Percentiles rank a stretch among this genome's conserved stretches.
Conservation (phyloP, 2,888 invertebrate species). For the Pyrocoelia pectoralis region DNA sequence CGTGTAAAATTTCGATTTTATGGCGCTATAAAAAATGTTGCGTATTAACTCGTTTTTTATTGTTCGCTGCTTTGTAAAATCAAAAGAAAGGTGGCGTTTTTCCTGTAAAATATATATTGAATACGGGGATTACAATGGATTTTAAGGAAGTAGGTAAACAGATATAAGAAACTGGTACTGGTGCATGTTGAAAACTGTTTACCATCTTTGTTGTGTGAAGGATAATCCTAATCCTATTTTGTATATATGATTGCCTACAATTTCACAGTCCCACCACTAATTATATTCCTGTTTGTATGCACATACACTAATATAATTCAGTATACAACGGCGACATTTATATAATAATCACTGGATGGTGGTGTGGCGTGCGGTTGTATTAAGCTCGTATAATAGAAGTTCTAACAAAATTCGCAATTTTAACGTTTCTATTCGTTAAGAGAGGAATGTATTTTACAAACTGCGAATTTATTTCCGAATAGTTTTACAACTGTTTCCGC, state of each 20-base stretch:
- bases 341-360: slow-evolving; percentile 21
- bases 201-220: slow-evolving; percentile 30
- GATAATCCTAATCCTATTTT: slow-evolving; percentile 36
- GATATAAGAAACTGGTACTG: slow-evolving; percentile 5
- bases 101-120: not conserved
- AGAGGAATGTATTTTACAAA: slow-evolving; percentile 15
- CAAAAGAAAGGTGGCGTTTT: not conserved
- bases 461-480: slow-evolving; percentile 27
- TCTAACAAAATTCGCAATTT: slow-evolving; percentile 17
- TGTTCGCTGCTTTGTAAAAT: not conserved
- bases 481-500: slow-evolving; percentile 25
- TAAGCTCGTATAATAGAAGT: slow-evolving; percentile 15
- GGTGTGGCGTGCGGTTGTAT: slow-evolving; percentile 18
- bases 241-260: slow-evolving; percentile 32
- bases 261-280: slow-evolving; percentile 26
- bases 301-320: slow-evolving; percentile 26
- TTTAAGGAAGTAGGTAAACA: slow-evolving; percentile 2
- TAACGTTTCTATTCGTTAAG: not conserved
- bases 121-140: not conserved
- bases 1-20: not conserved
- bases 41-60: not conserved
- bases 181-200: slow-evolving; percentile 5
- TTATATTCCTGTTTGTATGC: slow-evolving; percentile 32
- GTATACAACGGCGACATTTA: slow-evolving; percentile 8
- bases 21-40: not conserved